Evolutionary conservation across 2,797 vertebrate genomes (phyloP).

Genomic region (Sebastes trivittatus): DNA sequence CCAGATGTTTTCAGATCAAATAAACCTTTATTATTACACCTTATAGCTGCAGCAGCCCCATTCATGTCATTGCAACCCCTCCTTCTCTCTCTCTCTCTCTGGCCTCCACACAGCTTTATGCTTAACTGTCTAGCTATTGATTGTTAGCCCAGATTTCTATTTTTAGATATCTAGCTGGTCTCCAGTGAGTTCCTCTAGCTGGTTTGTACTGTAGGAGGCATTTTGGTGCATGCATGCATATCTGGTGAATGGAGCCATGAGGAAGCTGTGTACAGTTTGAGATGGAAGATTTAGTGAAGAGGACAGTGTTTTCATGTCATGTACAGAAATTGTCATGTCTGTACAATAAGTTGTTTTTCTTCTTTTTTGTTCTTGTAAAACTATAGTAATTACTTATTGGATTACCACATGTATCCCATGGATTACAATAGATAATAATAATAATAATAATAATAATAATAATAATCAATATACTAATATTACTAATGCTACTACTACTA

Average conservation of each 20-base stretch:
- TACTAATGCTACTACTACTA: neutral
- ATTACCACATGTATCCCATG: neutral
- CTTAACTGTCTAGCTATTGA: slow-evolving; percentile 64
- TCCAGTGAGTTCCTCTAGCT: slow-evolving; percentile 46
- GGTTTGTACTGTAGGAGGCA: slow-evolving; percentile 39
- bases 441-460: neutral
- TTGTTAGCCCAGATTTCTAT: slow-evolving; percentile 68
- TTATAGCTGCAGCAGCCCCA: slow-evolving; percentile 18
- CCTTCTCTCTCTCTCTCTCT: neutral
- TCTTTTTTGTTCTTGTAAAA: neutral
- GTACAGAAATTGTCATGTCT: neutral
- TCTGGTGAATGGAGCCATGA: slow-evolving; percentile 62
- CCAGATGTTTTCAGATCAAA: slow-evolving; percentile 54
- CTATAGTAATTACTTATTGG: neutral
- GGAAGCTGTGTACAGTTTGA: slow-evolving; percentile 10
- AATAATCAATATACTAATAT: too few relatives aligned
- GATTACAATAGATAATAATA: neutral
- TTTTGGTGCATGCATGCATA: slow-evolving; percentile 45
- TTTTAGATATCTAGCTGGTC: slow-evolving; percentile 60
- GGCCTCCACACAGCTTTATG: slow-evolving; percentile 30
- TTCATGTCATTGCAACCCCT: slow-evolving; percentile 26
- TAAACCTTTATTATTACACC: slow-evolving; percentile 45
- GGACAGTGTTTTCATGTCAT: slow-evolving; percentile 15
- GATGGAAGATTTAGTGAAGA: slow-evolving; percentile 13
- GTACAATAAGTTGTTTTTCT: neutral